Conservation (phyloP, 2,113 vertebrate genomes). For the Corvus moneduloides region DNA sequence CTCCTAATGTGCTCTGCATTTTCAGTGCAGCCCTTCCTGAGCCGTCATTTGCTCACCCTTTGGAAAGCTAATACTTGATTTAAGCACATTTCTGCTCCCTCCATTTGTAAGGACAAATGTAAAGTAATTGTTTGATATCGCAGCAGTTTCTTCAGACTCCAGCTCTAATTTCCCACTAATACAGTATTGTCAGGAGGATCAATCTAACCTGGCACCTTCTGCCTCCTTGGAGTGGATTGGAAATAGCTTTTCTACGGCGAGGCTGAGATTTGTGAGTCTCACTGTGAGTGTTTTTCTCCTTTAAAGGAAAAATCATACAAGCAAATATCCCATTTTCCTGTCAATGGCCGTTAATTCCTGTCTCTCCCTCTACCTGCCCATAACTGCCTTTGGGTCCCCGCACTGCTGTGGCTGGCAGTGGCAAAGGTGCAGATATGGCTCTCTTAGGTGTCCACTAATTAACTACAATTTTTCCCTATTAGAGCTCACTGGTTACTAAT, state of each 20-base stretch:
- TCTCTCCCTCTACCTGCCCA: not conserved
- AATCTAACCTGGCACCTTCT: conserved; percentile 47
- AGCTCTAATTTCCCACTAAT: conserved; percentile 54
- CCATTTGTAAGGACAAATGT: conserved; percentile 53
- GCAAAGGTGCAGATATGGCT: not conserved
- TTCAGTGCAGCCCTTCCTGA: not conserved
- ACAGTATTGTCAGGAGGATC: conserved; percentile 40
- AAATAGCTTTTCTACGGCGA: conserved; percentile 17
- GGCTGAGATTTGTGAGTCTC: conserved; percentile 30
- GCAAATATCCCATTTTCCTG: conserved; percentile 6
- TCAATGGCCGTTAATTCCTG: not conserved
- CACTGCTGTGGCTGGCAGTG: not conserved
- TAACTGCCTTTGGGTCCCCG: not conserved
- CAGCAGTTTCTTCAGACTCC: conserved; percentile 36
- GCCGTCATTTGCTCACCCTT: conserved; percentile 36
- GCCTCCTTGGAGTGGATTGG: conserved; percentile 33
- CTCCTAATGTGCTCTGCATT: conserved; percentile 17
- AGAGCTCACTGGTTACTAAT: not conserved
- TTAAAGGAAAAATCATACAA: conserved; percentile 35
- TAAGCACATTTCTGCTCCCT: conserved; percentile 40
- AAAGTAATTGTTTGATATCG: conserved; percentile 59
- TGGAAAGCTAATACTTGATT: conserved; percentile 43
- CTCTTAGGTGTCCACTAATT: not conserved
- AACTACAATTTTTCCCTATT: not conserved
- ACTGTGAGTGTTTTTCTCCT: not conserved